Evolutionary conservation across 53 echinoderm and acorn worm genomes (phyloP), one percentile per base, ranked within the genome.

Genomic region (Echinarachnius parma): DNA sequence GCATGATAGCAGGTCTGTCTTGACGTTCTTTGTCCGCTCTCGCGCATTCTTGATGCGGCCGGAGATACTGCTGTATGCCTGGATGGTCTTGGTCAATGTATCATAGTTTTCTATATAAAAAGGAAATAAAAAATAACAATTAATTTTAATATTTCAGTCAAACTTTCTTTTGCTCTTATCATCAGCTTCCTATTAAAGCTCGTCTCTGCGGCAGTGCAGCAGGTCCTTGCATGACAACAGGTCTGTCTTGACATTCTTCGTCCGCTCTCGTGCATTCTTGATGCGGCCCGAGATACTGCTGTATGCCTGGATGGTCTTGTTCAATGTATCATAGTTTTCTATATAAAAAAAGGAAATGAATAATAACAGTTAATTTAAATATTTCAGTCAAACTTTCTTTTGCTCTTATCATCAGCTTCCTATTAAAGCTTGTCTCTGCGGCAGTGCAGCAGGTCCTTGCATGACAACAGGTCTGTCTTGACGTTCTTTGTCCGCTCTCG

Each of bases 291-390:
- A 92, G 53, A 98, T 98, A 83, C 89, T 88, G 34, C 98, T 98
- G 86, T 91, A 98, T 28, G 98, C 92, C 34, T 98, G 98, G 74
- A 98, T 91, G 54, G 98, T 98, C 78, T 94, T 94, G 24, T 90
- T 94, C 20, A 94, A 76, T 21, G 91, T 94, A 59, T 94, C 94
- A 60, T 94, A 94, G 65, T 94, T 94, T 21, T 69, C 94, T 94
- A 63, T 3, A 8, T n/a, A n/a, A n/a, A n/a, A n/a, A n/a, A n/a
- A n/a, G n/a, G n/a, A n/a, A n/a, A n/a, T n/a, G n/a, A n/a, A n/a
- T n/a, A n/a, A n/a, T n/a, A n/a, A n/a, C n/a, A n/a, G n/a, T n/a
- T n/a, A n/a, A n/a, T n/a, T n/a, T n/a, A n/a, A n/a, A n/a, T n/a
- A n/a, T n/a, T n/a, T n/a, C n/a, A n/a, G n/a, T n/a, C n/a, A n/a